A percentile compares a stretch with the other conserved stretches of the same genome.
Evolutionary conservation across 2,797 vertebrate genomes (phyloP).

Genomic region (Nyctalus aviator): DNA sequence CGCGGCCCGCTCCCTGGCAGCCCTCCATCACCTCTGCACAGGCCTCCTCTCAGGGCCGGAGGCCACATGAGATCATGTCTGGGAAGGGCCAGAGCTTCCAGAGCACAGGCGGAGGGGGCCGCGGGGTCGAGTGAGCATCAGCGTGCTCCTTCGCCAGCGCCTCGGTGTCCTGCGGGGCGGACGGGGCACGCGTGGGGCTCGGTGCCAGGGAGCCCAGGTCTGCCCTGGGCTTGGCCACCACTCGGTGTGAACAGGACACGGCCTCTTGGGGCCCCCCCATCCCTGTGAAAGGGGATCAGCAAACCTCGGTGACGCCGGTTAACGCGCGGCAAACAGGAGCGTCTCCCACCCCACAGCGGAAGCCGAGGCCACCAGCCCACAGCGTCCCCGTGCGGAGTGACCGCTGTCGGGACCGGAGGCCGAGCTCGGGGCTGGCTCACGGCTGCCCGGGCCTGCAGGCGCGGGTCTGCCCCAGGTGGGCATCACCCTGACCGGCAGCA

Average conservation of each 20-base stretch:
- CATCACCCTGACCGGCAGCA: not conserved
- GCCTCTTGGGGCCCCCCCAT: not conserved
- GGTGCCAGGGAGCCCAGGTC: not conserved
- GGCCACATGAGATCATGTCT: conserved; percentile 61
- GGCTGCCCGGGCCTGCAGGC: accelerated
- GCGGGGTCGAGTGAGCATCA: conserved; percentile 23
- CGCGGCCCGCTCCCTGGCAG: accelerated
- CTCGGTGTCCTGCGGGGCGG: not conserved
- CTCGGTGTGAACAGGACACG: not conserved
- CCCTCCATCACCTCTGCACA: not conserved
- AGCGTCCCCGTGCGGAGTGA: accelerated
- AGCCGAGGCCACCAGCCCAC: not conserved
- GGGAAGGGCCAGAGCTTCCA: not conserved
- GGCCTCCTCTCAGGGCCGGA: not conserved
- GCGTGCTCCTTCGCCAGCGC: not conserved
- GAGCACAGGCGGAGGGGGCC: conserved; percentile 2
- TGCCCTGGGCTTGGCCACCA: not conserved
- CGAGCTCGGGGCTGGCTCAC: not conserved
- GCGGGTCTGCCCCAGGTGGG: not conserved
- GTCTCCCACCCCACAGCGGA: not conserved
- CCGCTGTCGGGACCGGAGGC: too few relatives aligned
- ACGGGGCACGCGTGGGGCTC: accelerated
- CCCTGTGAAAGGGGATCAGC: not conserved
- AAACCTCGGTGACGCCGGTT: not conserved
- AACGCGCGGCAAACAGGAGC: not conserved